Percentiles rank a stretch among this genome's conserved stretches.
Evolutionary conservation across 2,113 vertebrate species (phyloP).

Genomic region (Cryptoleucopteryx plumbea): DNA sequence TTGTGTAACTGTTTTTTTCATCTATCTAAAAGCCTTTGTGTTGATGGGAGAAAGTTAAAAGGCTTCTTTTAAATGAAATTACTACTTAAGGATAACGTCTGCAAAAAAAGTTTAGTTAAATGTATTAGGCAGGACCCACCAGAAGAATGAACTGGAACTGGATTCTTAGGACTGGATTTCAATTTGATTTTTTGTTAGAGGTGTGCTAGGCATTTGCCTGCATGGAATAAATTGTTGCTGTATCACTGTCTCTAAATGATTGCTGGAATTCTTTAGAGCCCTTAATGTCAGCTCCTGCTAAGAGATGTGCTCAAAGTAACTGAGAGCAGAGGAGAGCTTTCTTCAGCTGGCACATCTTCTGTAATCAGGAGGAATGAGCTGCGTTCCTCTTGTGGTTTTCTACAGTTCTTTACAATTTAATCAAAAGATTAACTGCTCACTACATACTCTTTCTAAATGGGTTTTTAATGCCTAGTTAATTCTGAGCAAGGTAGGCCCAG

Average conservation of each 20-base stretch:
- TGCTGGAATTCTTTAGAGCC: background rate
- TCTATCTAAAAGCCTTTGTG: background rate
- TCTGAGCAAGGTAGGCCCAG: background rate
- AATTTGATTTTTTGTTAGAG: background rate
- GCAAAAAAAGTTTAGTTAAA: background rate
- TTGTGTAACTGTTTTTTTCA: background rate
- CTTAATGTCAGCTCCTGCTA: background rate
- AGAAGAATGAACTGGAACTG: background rate
- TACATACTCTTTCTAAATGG: constrained; percentile 4
- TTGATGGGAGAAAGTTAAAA: background rate
- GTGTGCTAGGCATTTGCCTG: background rate
- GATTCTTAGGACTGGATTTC: background rate
- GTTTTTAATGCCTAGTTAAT: constrained; percentile 58
- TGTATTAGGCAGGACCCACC: background rate
- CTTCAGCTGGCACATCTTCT: background rate
- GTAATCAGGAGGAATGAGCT: constrained; percentile 6
- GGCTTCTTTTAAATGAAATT: background rate
- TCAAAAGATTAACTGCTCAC: constrained; percentile 6
- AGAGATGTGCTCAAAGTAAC: background rate
- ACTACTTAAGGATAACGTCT: background rate
- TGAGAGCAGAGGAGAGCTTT: background rate
- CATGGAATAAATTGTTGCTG: background rate
- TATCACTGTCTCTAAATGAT: background rate
- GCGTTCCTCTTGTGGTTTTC: background rate
- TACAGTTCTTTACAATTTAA: constrained; percentile 28